Base-by-base conservation (phyloP, 2,113 vertebrate species). In the Myrmecobius fasciatus region DNA sequence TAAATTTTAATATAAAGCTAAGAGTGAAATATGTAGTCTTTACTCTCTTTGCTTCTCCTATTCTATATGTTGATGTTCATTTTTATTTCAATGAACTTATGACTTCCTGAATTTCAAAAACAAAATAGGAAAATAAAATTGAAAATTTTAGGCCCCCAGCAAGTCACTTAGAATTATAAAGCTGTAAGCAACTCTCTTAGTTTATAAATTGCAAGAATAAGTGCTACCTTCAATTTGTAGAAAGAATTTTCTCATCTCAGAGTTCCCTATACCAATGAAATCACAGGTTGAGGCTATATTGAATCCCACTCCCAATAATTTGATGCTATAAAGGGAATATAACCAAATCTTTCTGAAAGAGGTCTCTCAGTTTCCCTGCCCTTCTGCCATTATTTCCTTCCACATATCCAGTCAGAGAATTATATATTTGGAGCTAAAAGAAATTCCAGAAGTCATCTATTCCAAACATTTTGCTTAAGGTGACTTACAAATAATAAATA, bases 81-180 rank as follows among this genome's bases (percentile, higher is more conserved):
- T 52, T 28, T 52, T 94, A 53, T 89, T 46, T 28, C 91, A 91
- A 95, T 95, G 93, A 95, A 97, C 75, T 53, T 56, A 96, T 53
- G 95, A 94, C 91, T 96, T 88, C 28, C 26, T 83, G 17, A 6
- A 83, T 94, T 97, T 96, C 91, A 95, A 92, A 97, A 46, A 53
- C 95, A 28, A 97, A 52, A 90, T 94, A 92, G 95, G 36, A 51
- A 96, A 92, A 92, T 47, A 43, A 67, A 97, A 92, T 92, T 91
- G 49, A 75, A 95, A 96, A 90, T 91, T 51, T 51, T 51, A 51
- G 49, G 49, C 11, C 17, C 36, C 36, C 17, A 36, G 60, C 0
- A n/a, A 75, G 17, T 83, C 17, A 83, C 20, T 83, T 43, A 43
- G n/a, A 83, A 24, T 83, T 8, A 24, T 83, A 43, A 2, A 1